phyloP scores from a whole-genome alignment of 30 jellyfish, hydroid and myxozoan species.

The Mastigias papua region DNA sequence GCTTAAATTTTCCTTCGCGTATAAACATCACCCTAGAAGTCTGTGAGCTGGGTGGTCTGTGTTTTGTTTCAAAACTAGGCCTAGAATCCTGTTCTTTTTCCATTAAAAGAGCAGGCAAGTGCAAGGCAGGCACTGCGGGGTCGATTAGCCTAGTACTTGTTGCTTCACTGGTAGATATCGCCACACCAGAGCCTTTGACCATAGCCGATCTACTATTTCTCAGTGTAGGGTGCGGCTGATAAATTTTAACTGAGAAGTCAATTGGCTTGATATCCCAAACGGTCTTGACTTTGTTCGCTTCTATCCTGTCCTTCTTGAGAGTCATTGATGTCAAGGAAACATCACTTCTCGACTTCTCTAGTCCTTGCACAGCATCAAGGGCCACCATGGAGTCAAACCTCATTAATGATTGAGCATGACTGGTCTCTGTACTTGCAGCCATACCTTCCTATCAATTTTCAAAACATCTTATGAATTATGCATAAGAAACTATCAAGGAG shows the following conservation, averaged over 20 bases:
- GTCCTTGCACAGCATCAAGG: constrained; percentile 63
- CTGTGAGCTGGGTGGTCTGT: constrained; percentile 58
- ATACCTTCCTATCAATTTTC: not conserved
- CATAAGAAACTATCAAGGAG: not conserved
- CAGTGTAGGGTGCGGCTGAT: constrained; percentile 49
- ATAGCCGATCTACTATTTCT: constrained; percentile 45
- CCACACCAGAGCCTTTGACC: not conserved
- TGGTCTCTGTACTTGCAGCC: constrained; percentile 18
- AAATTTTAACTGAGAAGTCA: constrained; percentile 54
- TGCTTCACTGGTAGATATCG: not conserved
- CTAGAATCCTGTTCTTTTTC: constrained; percentile 17
- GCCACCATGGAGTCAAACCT: constrained; percentile 45
- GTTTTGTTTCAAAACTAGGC: constrained; percentile 19
- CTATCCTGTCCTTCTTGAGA: constrained; percentile 12
- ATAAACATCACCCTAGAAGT: constrained; percentile 17
- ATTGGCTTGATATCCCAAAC: constrained; percentile 66
- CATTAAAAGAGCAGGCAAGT: constrained; percentile 30
- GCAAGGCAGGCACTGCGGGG: constrained; percentile 45
- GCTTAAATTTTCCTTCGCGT: constrained; percentile 23
- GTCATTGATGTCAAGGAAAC: constrained; percentile 12
- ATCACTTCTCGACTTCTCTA: constrained; percentile 52
- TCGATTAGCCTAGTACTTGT: not conserved
- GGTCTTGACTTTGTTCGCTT: constrained; percentile 29
- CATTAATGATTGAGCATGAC: constrained; percentile 19
- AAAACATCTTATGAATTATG: constrained; percentile 10